Evolutionary conservation across 2,888 invertebrate species (phyloP), one percentile per base, ranked within the genome.

Genomic region (Margaritifera margaritifera): DNA sequence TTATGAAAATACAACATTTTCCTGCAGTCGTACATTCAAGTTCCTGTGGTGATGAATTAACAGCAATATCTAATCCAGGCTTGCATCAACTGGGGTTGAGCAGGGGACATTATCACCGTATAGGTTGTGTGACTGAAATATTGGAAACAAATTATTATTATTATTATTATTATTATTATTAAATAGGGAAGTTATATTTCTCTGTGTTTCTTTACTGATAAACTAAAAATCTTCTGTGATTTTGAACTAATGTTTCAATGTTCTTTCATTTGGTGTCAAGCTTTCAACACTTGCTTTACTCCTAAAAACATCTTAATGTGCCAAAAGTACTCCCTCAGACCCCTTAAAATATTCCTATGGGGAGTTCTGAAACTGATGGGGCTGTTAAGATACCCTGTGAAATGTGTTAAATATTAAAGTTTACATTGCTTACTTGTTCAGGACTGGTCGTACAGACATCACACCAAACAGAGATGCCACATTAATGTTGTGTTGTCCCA

Each of bases 401-500:
- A 24, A 11, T 59, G 31, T 53, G 4, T 22, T 31, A 27, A 20
- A 56, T 3, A 51, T 24, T 50, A 20, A 19, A 6, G 5, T 50
- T 6, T 24, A 42, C 11, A 42, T 6, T n/a, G 74, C 79, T 68
- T 63, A 81, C 81, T 70, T 70, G 64, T 82, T 83, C 19, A 82
- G 65, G 1, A 82, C 81, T 25, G 79, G 79, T 11, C 70, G 72
- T n/a, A 77, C 80, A 19, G 81, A 81, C 75, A 83, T 78, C 5
- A 82, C 81, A 53, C 73, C 71, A 52, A 77, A 80, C 15, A 83
- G 68, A 18, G 65, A 68, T 22, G 64, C 59, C n/a, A 74, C 72
- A 15, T 72, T 74, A 20, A 82, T 76, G 61, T 74, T 75, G 11
- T 64, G 63, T 59, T 69, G 68, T 31, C 80, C 81, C 66, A 82